Conservation (phyloP, 2,888 invertebrate genomes). For the Ochropacha duplaris region DNA sequence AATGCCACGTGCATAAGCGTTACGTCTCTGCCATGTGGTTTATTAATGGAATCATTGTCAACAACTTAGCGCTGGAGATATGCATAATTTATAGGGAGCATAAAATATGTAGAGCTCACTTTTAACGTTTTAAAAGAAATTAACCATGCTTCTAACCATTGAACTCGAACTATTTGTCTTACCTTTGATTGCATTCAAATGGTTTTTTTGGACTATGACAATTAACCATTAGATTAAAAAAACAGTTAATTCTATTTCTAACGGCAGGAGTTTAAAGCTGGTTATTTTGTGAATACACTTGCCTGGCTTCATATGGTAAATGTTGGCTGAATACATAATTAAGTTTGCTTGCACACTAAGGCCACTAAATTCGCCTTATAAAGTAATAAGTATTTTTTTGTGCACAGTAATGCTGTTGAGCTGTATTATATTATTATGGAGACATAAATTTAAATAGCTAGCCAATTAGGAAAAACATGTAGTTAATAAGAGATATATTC, state of each 20-base stretch:
- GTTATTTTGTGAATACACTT: neutral
- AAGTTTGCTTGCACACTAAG: neutral
- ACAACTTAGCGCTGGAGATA: neutral
- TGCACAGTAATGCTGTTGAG: neutral
- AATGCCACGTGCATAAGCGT: slow-evolving; percentile 38
- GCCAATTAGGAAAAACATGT: neutral
- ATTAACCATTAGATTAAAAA: no score
- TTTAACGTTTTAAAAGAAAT: no score
- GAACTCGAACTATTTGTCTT: no score
- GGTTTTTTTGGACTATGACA: no score
- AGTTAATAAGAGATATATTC: slow-evolving; percentile 9
- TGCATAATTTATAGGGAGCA: neutral
- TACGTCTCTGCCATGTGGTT: slow-evolving; percentile 29
- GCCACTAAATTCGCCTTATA: neutral
- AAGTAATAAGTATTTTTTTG: neutral
- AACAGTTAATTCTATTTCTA: neutral
- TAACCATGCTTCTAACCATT: no score
- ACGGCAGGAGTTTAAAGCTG: neutral
- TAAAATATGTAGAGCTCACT: neutral
- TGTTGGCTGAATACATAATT: neutral
- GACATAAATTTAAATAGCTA: neutral
- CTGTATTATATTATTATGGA: neutral
- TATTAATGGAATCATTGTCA: neutral
- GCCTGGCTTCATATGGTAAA: neutral
- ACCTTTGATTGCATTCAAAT: no score